Evolutionary conservation across 2,888 invertebrate species (phyloP).

Genomic region (Argyra leucocephala): DNA sequence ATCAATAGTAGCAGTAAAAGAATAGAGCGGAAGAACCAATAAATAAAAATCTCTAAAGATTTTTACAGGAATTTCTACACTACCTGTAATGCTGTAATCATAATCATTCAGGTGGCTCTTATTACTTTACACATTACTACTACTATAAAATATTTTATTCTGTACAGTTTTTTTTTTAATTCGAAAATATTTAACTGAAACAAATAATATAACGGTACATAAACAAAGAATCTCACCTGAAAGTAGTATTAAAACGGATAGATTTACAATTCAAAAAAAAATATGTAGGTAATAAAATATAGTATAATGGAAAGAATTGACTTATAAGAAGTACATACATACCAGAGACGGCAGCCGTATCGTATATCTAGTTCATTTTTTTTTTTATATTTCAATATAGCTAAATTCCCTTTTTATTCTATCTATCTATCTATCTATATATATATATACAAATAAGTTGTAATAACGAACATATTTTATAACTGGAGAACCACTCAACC

Average conservation of each 20-base stretch:
- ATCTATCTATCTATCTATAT: too few relatives aligned
- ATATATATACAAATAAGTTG: too few relatives aligned
- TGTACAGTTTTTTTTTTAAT: neutral
- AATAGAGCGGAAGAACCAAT: neutral
- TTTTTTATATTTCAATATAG: too few relatives aligned
- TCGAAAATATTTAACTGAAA: neutral
- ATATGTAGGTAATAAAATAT: neutral
- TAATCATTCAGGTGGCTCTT: too few relatives aligned
- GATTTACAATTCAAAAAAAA: neutral
- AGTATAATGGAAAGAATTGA: neutral
- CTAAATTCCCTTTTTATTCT: too few relatives aligned
- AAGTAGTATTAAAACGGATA: neutral
- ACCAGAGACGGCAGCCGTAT: too few relatives aligned
- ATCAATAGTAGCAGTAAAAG: neutral
- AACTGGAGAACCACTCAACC: too few relatives aligned
- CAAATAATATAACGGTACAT: neutral
- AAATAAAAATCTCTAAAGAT: constrained; percentile 1
- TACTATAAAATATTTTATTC: too few relatives aligned
- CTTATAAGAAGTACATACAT: neutral
- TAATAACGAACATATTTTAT: too few relatives aligned
- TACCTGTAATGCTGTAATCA: too few relatives aligned
- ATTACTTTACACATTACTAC: too few relatives aligned
- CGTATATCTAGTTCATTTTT: too few relatives aligned
- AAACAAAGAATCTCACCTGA: neutral
- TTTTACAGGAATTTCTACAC: neutral